Evolutionary conservation across 35 echinoderm and acorn worm genomes (phyloP).

Genomic region (Patiria miniata): DNA sequence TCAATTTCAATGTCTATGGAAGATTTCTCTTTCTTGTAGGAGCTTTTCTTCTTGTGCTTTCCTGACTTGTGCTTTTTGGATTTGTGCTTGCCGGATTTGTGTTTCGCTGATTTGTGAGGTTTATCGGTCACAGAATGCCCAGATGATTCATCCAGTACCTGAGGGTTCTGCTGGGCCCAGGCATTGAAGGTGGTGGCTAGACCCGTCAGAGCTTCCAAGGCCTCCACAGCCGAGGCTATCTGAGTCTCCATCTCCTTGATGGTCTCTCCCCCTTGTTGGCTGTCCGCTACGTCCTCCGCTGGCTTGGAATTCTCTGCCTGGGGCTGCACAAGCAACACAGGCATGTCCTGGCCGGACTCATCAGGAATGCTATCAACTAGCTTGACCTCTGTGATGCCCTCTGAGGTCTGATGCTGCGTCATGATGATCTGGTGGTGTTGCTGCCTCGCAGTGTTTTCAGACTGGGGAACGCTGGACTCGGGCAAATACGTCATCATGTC

Average conservation of each 20-base stretch:
- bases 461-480: not conserved
- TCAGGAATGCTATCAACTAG: not conserved
- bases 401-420: not conserved
- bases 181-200: slow-evolving; percentile 13
- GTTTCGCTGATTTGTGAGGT: not conserved
- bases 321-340: not conserved
- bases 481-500: slow-evolving; percentile 13
- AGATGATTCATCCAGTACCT: not conserved
- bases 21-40: not conserved
- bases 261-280: not conserved
- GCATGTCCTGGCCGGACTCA: not conserved
- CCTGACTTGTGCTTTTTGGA: slow-evolving; percentile 10
- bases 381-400: not conserved
- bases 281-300: not conserved
- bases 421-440: slow-evolving; percentile 7
- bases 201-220: not conserved
- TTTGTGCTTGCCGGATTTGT: slow-evolving; percentile 15
- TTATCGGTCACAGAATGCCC: not conserved
- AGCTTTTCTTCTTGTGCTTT: slow-evolving; percentile 2
- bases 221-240: slow-evolving; percentile 12
- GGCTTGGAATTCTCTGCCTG: not conserved
- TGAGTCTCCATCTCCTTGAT: slow-evolving; percentile 13
- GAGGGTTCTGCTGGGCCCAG: slow-evolving; percentile 13
- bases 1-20: not conserved
- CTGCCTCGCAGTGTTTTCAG: not conserved